Conservation (phyloP, 2,888 invertebrate species). For the Xestia sexstrigata region DNA sequence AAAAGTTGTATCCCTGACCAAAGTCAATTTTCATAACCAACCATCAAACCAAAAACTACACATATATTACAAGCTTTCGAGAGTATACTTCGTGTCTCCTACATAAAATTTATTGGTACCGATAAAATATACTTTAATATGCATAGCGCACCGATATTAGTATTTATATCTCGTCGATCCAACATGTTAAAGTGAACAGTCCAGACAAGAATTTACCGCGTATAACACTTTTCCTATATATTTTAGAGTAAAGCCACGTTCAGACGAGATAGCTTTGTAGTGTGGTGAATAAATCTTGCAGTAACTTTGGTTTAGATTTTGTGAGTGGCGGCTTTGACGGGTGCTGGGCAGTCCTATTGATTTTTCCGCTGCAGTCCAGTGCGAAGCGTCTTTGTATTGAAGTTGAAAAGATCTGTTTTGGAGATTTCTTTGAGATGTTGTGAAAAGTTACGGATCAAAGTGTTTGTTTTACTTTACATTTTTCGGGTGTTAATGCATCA, state of each 20-base stretch:
- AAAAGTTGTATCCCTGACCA: not conserved
- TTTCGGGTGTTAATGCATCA: not conserved
- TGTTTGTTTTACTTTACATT: not conserved
- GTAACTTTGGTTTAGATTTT: slow-evolving; percentile 54
- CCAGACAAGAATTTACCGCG: slow-evolving; percentile 67
- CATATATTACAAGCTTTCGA: slow-evolving; percentile 38
- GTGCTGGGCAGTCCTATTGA: slow-evolving; percentile 37
- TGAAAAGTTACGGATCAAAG: not conserved
- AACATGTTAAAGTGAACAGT: slow-evolving; percentile 62
- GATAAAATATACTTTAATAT: slow-evolving; percentile 51
- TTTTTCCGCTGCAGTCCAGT: slow-evolving; percentile 52
- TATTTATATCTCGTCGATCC: slow-evolving; percentile 59
- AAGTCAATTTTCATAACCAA: slow-evolving; percentile 1
- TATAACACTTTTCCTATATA: slow-evolving; percentile 58
- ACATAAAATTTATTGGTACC: slow-evolving; percentile 38
- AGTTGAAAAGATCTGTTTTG: slow-evolving; percentile 19
- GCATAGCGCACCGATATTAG: slow-evolving; percentile 55
- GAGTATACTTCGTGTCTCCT: slow-evolving; percentile 46
- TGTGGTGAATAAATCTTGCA: slow-evolving; percentile 55
- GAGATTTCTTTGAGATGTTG: not conserved
- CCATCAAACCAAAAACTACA: slow-evolving; percentile 29
- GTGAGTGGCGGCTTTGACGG: slow-evolving; percentile 54
- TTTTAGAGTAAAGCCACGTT: slow-evolving; percentile 47
- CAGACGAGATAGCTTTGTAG: slow-evolving; percentile 51
- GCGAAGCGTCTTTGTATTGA: slow-evolving; percentile 26